Conservation (phyloP, 2,888 invertebrate species). For the Dolomedes plantarius region DNA sequence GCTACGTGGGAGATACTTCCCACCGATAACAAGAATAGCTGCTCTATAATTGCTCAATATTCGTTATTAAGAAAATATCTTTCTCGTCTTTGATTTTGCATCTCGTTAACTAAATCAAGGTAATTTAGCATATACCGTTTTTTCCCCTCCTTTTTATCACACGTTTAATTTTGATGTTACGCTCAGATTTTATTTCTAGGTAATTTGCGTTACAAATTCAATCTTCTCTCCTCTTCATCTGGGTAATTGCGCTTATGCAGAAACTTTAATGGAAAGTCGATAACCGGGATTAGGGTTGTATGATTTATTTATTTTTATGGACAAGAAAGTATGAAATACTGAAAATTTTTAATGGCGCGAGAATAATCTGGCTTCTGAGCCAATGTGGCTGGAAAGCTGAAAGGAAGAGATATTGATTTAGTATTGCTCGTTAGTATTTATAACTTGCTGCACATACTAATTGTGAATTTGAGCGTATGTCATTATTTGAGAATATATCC, state of each 20-base stretch:
- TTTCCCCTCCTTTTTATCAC: neutral
- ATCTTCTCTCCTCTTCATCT: neutral
- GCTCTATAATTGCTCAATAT: neutral
- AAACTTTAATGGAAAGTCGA: slow-evolving; percentile 7
- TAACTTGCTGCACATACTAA: no score
- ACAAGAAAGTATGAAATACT: neutral
- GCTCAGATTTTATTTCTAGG: slow-evolving; percentile 6
- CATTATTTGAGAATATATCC: no score
- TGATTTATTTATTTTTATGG: neutral
- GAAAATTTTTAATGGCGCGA: neutral
- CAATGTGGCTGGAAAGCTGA: no score
- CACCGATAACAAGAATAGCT: neutral
- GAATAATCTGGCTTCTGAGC: no score
- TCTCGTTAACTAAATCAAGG: neutral
- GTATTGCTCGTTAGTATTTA: no score
- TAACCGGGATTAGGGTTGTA: neutral
- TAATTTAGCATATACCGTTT: neutral
- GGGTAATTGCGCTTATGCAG: slow-evolving; percentile 11
- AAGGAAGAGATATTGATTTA: no score
- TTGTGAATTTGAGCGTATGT: no score
- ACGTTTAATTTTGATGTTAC: neutral
- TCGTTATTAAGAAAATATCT: neutral
- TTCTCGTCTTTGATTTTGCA: neutral
- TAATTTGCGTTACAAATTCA: slow-evolving; percentile 14
- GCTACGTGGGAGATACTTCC: no score